A percentile compares a stretch with the other conserved stretches of the same genome.
These are phyloP conservation scores for Palythoa caribaeorum DNA, from an alignment of 92 coral and sea anemone genomes.

Conservation along the genomic window DNA sequence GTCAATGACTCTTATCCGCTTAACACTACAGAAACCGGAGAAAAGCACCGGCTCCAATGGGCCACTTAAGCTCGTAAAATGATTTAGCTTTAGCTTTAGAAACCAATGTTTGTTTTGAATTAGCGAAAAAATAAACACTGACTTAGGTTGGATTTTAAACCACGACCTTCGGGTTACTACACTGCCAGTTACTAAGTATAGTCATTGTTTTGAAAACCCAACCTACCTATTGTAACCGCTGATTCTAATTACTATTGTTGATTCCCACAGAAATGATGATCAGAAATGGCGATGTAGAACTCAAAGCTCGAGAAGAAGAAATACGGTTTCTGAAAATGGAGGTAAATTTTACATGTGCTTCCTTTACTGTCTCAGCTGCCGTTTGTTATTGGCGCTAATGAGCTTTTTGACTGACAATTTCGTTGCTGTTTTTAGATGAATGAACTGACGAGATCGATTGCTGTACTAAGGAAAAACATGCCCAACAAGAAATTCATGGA, in stretches of 20 bases:
- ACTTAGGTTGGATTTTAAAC: no score
- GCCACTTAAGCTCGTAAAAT: no score
- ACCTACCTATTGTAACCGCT: no score
- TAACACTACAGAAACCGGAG: no score
- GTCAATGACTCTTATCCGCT: no score
- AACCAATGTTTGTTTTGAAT: neutral
- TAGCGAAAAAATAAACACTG: no score
- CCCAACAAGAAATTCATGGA: constrained; percentile 95
- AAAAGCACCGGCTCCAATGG: no score
- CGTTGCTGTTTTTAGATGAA: constrained; percentile 66
- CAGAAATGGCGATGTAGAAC: constrained; percentile 97
- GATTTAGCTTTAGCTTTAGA: no score
- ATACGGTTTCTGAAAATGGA: constrained; percentile 96
- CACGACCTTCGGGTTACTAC: no score
- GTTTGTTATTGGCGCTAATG: no score
- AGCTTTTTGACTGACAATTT: neutral
- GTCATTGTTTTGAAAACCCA: no score
- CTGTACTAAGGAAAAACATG: constrained; percentile 92
- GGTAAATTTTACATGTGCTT: constrained; percentile 59
- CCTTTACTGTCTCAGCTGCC: neutral
- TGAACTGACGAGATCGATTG: constrained; percentile 87
- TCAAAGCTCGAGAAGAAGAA: constrained; percentile 93
- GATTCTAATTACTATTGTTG: neutral
- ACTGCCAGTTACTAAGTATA: no score
- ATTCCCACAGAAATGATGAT: constrained; percentile 85